Conservation (phyloP, 2,797 vertebrate species). For the Enteromius thamalakanensis region DNA sequence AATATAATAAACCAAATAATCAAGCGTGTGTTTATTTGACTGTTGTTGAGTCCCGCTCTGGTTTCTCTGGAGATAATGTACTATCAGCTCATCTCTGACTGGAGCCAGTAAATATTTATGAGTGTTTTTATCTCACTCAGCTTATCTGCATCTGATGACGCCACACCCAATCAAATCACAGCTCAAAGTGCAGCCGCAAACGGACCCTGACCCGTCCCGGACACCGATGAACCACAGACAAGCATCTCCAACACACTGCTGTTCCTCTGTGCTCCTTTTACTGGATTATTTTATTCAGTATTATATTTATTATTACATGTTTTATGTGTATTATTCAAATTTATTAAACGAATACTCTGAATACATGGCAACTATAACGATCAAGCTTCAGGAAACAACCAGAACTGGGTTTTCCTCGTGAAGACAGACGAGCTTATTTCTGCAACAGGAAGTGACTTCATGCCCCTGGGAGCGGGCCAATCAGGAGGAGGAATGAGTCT, state of each 20-base stretch:
- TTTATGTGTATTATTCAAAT: no score
- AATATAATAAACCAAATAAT: not conserved
- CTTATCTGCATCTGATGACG: not conserved
- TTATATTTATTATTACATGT: no score
- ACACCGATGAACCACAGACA: not conserved
- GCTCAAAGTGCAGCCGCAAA: slow-evolving; percentile 62
- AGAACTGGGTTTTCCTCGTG: not conserved
- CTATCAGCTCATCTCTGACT: not conserved
- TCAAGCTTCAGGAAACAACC: not conserved
- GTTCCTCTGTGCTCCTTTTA: no score
- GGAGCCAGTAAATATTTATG: not conserved
- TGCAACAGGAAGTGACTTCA: slow-evolving; percentile 56
- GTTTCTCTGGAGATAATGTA: not conserved
- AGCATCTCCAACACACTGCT: no score
- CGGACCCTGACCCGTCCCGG: slow-evolving; percentile 33
- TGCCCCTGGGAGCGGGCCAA: slow-evolving; percentile 5
- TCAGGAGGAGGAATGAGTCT: slow-evolving; percentile 28
- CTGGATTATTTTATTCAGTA: no score
- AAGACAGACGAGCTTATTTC: not conserved
- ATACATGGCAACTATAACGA: no score
- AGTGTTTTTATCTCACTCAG: not conserved
- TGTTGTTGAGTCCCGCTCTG: no score
- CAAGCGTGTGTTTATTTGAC: no score
- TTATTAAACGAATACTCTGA: no score
- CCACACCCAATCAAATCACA: slow-evolving; percentile 48